Base-by-base conservation (phyloP, 2,888 invertebrate genomes). In the Diloba caeruleocephala region DNA sequence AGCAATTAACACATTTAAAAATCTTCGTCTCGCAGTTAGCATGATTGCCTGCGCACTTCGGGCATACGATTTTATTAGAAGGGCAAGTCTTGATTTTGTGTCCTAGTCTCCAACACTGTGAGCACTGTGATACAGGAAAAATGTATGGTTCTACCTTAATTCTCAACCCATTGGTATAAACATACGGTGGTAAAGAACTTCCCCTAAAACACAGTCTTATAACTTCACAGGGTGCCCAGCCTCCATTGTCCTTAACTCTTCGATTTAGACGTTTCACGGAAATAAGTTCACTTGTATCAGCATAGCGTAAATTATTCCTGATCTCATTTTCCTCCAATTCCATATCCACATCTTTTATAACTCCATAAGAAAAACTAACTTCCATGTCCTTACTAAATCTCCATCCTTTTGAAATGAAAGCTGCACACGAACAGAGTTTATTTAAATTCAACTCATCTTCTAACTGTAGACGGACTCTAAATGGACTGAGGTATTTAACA, bases 1-100 rank as follows among this genome's bases (percentile, higher is more conserved):
- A 28, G 5, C 38, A 38, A 10, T 38, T 38, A 6, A 38, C n/a
- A 38, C 38, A 38, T 13, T n/a, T n/a, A 12, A 13, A 38, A 0
- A 1, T 2, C n/a, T 0, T n/a, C 0, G 12, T 28, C 2, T 38
- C 38, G 28, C 38, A 38, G 13, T 38, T 38, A 0, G 2, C 38
- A 9, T 38, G 38, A 9, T 8, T n/a, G 9, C n/a, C n/a, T 9
- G 26, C 38, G 5, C 38, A 38, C 15, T 38, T 38, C 0, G 38
- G 38, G 8, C 38, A 38, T 2, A 1, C 1, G 28, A 15, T n/a
- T n/a, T n/a, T n/a, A n/a, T 4, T 28, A 5, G 17, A 6, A 2
- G 39, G 39, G 9, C 28, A 39, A 9, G 4, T 6, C 4, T 7
- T 39, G 10, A 1, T 17, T 0, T 10, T 0, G 12, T 39, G 39